A percentile compares a stretch with the other conserved stretches of the same genome.
Evolutionary conservation across 2,113 vertebrate genomes (phyloP).

Genomic region (Pavo muticus): DNA sequence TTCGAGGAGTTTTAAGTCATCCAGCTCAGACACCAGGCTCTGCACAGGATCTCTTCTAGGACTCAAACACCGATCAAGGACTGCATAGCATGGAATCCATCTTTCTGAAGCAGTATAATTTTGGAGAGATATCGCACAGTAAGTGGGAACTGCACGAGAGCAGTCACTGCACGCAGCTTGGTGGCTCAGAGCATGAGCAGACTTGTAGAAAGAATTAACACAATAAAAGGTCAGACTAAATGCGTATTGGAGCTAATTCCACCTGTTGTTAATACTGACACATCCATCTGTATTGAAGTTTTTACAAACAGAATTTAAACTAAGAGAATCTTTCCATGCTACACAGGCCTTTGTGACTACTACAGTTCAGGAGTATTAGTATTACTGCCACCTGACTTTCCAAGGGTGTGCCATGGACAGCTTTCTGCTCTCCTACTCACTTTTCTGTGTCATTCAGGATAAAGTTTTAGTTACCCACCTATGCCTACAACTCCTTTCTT

Average conservation of each 20-base stretch:
- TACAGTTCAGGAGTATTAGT: neutral
- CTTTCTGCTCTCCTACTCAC: neutral
- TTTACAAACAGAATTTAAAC: neutral
- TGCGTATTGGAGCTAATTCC: neutral
- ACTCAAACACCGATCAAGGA: neutral
- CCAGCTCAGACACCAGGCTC: neutral
- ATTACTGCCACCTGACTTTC: neutral
- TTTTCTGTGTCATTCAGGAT: neutral
- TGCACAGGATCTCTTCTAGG: neutral
- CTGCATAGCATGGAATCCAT: neutral
- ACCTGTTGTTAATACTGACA: neutral
- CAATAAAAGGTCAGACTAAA: neutral
- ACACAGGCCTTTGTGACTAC: neutral
- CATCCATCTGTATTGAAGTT: accelerated
- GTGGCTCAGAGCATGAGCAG: accelerated
- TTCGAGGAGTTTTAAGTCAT: neutral
- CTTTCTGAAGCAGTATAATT: neutral
- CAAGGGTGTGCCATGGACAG: neutral
- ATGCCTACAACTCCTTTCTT: neutral
- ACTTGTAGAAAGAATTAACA: neutral
- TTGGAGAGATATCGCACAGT: neutral
- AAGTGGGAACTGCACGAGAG: neutral
- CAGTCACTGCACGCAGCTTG: accelerated
- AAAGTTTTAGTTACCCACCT: neutral
- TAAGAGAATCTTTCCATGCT: neutral